These are phyloP conservation scores for Clinocottus analis DNA, from an alignment of 2,113 vertebrate genomes.

Conservation along the genomic window DNA sequence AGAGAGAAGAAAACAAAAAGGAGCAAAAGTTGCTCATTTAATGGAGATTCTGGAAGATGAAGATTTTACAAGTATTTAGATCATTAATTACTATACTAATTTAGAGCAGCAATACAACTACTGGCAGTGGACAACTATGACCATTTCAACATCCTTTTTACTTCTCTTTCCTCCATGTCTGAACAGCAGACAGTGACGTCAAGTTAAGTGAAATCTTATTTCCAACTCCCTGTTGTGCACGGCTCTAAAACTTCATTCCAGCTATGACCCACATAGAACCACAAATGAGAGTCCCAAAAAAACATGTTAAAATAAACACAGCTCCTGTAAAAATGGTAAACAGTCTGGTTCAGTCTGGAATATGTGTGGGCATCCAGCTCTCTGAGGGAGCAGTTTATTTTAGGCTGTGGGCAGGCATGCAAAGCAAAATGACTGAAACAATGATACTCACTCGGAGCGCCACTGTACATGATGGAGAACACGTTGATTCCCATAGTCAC, in stretches of 20 bases:
- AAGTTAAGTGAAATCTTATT: slow-evolving; percentile 75
- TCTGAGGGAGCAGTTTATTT: slow-evolving; percentile 76
- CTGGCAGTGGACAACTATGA: slow-evolving; percentile 25
- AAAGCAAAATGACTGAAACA: slow-evolving; percentile 59
- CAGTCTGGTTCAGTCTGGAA: slow-evolving; percentile 72
- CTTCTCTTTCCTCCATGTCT: slow-evolving; percentile 71
- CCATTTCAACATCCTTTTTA: slow-evolving; percentile 63
- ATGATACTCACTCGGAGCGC: slow-evolving; percentile 91
- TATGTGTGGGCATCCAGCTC: slow-evolving; percentile 70
- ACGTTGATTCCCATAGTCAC: slow-evolving; percentile 94
- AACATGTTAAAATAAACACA: slow-evolving; percentile 80
- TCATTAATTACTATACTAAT: slow-evolving; percentile 29
- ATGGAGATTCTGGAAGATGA: slow-evolving; percentile 78
- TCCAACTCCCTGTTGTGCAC: slow-evolving; percentile 73
- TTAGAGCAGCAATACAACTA: slow-evolving; percentile 41
- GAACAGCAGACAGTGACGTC: slow-evolving; percentile 72
- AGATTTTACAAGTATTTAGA: slow-evolving; percentile 60
- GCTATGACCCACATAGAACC: slow-evolving; percentile 76
- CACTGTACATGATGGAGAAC: slow-evolving; percentile 96
- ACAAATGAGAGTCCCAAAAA: slow-evolving; percentile 70
- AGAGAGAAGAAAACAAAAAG: slow-evolving; percentile 92
- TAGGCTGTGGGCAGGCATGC: slow-evolving; percentile 67
- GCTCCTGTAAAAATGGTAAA: slow-evolving; percentile 74
- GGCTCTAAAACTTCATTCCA: slow-evolving; percentile 70
- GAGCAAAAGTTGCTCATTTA: slow-evolving; percentile 93